These are phyloP conservation scores for Lordiphosa stackelbergi DNA, from an alignment of 1,140 invertebrate genomes.

Conservation along the genomic window DNA sequence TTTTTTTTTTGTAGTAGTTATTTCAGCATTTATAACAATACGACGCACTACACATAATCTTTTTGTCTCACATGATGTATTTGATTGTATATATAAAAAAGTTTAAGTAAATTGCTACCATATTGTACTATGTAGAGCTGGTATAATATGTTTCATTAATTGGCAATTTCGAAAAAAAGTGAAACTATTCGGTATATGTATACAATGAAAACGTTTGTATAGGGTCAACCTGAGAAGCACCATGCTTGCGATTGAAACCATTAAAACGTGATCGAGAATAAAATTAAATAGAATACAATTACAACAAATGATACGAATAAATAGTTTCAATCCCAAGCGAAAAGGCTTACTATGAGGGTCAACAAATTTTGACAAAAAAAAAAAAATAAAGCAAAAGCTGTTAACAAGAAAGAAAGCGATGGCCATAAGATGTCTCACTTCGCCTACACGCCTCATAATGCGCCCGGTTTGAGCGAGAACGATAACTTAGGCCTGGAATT, in stretches of 20 bases:
- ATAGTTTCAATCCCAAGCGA: slow-evolving; percentile 47
- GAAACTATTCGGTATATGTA: slow-evolving; percentile 34
- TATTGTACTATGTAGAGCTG: slow-evolving; percentile 61
- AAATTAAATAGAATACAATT: slow-evolving; percentile 37
- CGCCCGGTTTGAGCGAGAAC: slow-evolving; percentile 89
- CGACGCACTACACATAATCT: slow-evolving; percentile 57
- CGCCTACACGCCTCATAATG: slow-evolving; percentile 79
- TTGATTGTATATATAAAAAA: slow-evolving; percentile 47
- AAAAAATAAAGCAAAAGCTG: slow-evolving; percentile 45
- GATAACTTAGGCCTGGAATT: slow-evolving; percentile 97
- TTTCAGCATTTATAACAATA: slow-evolving; percentile 40
- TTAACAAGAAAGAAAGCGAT: slow-evolving; percentile 50
- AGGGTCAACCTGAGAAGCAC: slow-evolving; percentile 6
- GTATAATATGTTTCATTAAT: slow-evolving; percentile 39
- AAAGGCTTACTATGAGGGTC: slow-evolving; percentile 21
- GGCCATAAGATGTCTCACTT: slow-evolving; percentile 2
- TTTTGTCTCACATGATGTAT: slow-evolving; percentile 36
- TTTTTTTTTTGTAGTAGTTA: slow-evolving; percentile 14
- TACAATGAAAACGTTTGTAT: slow-evolving; percentile 11
- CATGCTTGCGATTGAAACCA: slow-evolving; percentile 39
- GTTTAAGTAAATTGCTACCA: slow-evolving; percentile 50
- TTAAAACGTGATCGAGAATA: slow-evolving; percentile 27
- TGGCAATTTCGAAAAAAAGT: slow-evolving; percentile 48
- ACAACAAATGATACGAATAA: slow-evolving; percentile 41
- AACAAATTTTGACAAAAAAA: slow-evolving; percentile 14